Base-by-base conservation (phyloP, 2,113 vertebrate genomes). In the Perognathus longimembris region DNA sequence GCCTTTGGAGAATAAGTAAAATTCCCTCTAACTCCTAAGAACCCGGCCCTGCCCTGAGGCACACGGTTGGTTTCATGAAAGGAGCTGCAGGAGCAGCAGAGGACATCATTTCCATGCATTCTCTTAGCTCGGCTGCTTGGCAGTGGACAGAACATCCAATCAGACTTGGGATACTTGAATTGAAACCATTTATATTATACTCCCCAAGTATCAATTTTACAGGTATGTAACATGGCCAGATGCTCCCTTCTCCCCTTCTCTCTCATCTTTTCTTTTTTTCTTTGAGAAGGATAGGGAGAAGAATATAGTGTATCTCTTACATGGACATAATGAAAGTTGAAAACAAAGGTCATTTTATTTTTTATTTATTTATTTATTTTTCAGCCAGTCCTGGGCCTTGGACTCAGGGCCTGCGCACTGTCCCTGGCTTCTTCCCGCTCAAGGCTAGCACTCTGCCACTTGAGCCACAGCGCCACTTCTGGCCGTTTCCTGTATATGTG, bases 341-440 rank as follows among this genome's bases (percentile, higher is more conserved):
- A 89, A 92, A 89, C 32, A 85, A 71, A 96, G 61, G 12, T 20
- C 45, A 85, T 88, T 94, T 70, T 45, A 67, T n/a, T n/a, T n/a
- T n/a, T n/a, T n/a, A n/a, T n/a, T n/a, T n/a, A n/a, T n/a, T n/a
- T n/a, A n/a, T n/a, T n/a, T n/a, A n/a, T n/a, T n/a, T n/a, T n/a
- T n/a, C n/a, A n/a, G n/a, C n/a, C n/a, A n/a, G n/a, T n/a, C n/a
- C n/a, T n/a, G n/a, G n/a, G n/a, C n/a, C n/a, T n/a, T n/a, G n/a
- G n/a, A n/a, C n/a, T n/a, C n/a, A n/a, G n/a, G n/a, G n/a, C n/a
- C n/a, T n/a, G n/a, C n/a, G n/a, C n/a, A n/a, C n/a, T n/a, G n/a
- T n/a, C n/a, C n/a, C n/a, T n/a, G n/a, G n/a, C n/a, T n/a, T n/a
- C n/a, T n/a, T n/a, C n/a, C n/a, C n/a, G n/a, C n/a, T n/a, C n/a